Conservation (phyloP, 1,140 invertebrate species). For the Heliconius nattereri region DNA sequence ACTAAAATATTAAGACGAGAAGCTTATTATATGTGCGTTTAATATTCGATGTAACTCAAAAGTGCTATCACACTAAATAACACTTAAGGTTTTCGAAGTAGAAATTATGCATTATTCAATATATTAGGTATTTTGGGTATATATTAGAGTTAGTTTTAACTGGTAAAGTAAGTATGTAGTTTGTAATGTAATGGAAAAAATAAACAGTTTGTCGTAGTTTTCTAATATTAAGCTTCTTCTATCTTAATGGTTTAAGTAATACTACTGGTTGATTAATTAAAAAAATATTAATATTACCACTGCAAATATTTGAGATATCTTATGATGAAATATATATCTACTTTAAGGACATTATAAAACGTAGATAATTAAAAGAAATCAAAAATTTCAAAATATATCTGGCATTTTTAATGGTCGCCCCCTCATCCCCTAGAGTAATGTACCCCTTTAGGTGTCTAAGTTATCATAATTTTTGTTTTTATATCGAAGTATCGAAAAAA, state of each 20-base stretch:
- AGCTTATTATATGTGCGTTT: constrained; percentile 70
- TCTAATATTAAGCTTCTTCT: constrained; percentile 82
- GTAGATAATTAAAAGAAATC: constrained; percentile 83
- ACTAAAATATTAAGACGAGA: constrained; percentile 75
- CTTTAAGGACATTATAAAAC: constrained; percentile 82
- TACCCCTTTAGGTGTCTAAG: constrained; percentile 33
- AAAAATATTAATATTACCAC: constrained; percentile 81
- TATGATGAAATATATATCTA: constrained; percentile 82
- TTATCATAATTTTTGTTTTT: constrained; percentile 80
- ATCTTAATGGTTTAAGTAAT: constrained; percentile 82
- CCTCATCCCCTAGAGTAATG: constrained; percentile 52
- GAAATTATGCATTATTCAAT: constrained; percentile 78
- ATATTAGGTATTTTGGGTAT: constrained; percentile 82
- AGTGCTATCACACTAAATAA: constrained; percentile 75
- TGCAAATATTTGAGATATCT: constrained; percentile 82
- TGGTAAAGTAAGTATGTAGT: constrained; percentile 80
- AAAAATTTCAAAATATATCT: constrained; percentile 79
- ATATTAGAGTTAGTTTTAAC: constrained; percentile 80
- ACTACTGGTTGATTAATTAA: constrained; percentile 81
- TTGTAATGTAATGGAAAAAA: constrained; percentile 78
- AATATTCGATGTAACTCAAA: constrained; percentile 70
- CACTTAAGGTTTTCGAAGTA: constrained; percentile 76
- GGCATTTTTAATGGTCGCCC: constrained; percentile 79
- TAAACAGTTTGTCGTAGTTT: constrained; percentile 80
- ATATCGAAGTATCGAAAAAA: constrained; percentile 43